These are phyloP conservation scores for Paratrypauchen microcephalus DNA, from an alignment of 2,797 vertebrate species.

Conservation along the genomic window DNA sequence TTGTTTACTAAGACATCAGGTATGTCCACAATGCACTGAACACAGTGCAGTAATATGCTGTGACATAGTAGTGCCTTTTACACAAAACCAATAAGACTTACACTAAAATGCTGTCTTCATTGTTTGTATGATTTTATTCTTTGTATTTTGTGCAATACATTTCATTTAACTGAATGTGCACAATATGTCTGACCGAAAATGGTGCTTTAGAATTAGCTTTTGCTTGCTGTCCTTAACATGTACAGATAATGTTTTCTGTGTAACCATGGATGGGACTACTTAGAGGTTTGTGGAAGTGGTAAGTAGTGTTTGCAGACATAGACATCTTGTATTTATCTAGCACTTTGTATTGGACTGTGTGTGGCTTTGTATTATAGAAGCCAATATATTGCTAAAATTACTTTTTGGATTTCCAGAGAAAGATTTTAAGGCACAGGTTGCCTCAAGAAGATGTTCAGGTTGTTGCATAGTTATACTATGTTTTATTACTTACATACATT, in stretches of 20 bases:
- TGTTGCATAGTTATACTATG: conserved; percentile 77
- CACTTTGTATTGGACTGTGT: conserved; percentile 70
- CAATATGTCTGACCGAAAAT: conserved; percentile 74
- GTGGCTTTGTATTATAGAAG: conserved; percentile 63
- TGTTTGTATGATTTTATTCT: conserved; percentile 55
- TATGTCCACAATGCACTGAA: conserved; percentile 74
- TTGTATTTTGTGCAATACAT: conserved; percentile 70
- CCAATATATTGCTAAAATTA: conserved; percentile 58
- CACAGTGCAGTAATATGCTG: conserved; percentile 60
- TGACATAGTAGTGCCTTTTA: conserved; percentile 28
- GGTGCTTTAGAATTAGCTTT: conserved; percentile 74
- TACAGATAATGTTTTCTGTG: conserved; percentile 49
- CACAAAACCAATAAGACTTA: conserved; percentile 52
- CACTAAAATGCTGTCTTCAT: conserved; percentile 37
- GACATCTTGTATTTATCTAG: conserved; percentile 62
- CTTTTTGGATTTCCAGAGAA: conserved; percentile 67
- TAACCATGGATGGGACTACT: conserved; percentile 47
- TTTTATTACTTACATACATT: conserved; percentile 56
- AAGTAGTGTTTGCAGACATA: conserved; percentile 61
- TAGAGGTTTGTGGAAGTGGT: conserved; percentile 44
- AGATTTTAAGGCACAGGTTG: conserved; percentile 88
- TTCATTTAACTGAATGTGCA: conserved; percentile 67
- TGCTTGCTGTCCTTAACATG: conserved; percentile 60
- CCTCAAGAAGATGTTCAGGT: conserved; percentile 80
- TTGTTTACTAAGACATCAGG: conserved; percentile 71